Evolutionary conservation across 2,797 vertebrate genomes (phyloP).

Genomic region (Gila robusta): DNA sequence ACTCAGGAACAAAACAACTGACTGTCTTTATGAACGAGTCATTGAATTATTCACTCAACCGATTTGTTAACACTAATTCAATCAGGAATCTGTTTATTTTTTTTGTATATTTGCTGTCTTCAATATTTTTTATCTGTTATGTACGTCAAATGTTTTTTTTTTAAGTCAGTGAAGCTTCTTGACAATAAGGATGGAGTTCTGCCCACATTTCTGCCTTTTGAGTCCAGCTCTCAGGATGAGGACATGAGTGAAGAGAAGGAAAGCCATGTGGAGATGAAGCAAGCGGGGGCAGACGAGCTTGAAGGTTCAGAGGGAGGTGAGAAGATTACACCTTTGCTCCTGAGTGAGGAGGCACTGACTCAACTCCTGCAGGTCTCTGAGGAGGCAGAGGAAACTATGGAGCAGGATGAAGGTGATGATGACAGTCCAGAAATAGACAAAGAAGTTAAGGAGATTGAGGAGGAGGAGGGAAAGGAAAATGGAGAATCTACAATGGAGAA

Average conservation of each 20-base stretch:
- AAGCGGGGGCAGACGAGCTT: conserved; percentile 48
- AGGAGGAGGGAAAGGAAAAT: conserved; percentile 26
- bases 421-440: conserved; percentile 40
- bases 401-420: conserved; percentile 33
- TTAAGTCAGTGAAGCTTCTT: conserved; percentile 69
- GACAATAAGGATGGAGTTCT: conserved; percentile 61
- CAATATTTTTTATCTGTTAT: not conserved
- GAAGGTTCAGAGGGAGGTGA: conserved; percentile 52
- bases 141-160: not conserved
- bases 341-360: conserved; percentile 76
- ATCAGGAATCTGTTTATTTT: not conserved
- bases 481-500: conserved; percentile 40
- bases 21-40: not conserved
- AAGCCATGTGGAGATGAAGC: conserved; percentile 51
- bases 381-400: conserved; percentile 56
- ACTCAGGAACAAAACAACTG: not conserved
- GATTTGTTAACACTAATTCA: not conserved
- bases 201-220: conserved; percentile 71
- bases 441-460: conserved; percentile 30
- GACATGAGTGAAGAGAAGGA: conserved; percentile 71
- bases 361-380: conserved; percentile 70
- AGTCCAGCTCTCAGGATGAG: conserved; percentile 72
- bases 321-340: conserved; percentile 69
- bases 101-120: not conserved
- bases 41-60: conserved; percentile 3